phyloP scores from a whole-genome alignment of 2,797 vertebrate genomes.

The Sitta carolinensis region DNA sequence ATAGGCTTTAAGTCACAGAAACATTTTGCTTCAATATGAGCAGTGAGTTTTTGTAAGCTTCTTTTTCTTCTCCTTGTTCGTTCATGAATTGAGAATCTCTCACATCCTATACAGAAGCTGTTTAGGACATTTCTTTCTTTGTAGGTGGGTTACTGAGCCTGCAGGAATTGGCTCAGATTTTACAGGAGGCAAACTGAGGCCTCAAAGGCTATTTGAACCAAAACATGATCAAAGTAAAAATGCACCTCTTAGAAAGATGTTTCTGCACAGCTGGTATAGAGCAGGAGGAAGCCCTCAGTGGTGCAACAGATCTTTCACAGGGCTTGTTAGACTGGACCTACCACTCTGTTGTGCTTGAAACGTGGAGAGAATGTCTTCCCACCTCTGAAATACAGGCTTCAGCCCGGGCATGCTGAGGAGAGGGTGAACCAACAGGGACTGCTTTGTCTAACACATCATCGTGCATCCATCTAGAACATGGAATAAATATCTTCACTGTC shows the following conservation, averaged over 20 bases:
- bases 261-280: neutral
- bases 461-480: neutral
- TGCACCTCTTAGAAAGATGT: neutral
- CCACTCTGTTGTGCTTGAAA: neutral
- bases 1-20: neutral
- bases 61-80: neutral
- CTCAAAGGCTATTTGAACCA: neutral
- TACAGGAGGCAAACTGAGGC: neutral
- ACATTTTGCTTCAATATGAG: neutral
- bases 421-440: neutral
- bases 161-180: neutral
- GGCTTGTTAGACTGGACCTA: neutral
- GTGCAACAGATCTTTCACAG: neutral
- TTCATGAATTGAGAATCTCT: neutral
- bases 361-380: neutral
- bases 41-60: neutral
- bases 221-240: constrained; percentile 16
- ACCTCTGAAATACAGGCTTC: neutral
- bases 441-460: neutral
- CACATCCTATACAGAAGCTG: neutral
- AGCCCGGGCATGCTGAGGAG: neutral
- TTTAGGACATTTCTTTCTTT: neutral
- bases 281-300: neutral
- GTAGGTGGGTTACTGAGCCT: neutral
- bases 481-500: neutral